These are phyloP conservation scores for Periophthalmodon schlosseri DNA, from an alignment of 2,113 vertebrate genomes.

Conservation along the genomic window DNA sequence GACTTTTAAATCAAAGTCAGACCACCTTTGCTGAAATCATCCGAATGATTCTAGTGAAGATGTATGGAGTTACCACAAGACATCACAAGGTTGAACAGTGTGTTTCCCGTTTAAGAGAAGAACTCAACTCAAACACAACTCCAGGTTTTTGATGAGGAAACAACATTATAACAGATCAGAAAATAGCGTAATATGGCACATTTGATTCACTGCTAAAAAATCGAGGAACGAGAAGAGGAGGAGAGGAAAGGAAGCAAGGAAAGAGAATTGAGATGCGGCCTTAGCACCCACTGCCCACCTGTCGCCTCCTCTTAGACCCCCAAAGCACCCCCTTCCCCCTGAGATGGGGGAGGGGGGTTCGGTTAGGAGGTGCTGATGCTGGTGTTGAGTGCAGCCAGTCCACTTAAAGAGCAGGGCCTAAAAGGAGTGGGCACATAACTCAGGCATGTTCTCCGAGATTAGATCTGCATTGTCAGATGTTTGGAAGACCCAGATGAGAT, in stretches of 20 bases:
- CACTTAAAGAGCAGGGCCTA: conserved; percentile 53
- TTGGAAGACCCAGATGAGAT: conserved; percentile 36
- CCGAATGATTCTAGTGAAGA: too few relatives aligned
- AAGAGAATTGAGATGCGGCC: conserved; percentile 7
- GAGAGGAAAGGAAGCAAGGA: not conserved
- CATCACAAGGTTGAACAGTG: too few relatives aligned
- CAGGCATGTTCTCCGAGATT: conserved; percentile 66
- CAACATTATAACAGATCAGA: too few relatives aligned
- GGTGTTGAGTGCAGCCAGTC: conserved; percentile 5
- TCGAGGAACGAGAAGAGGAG: too few relatives aligned
- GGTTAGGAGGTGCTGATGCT: not conserved
- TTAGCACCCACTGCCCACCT: conserved; percentile 56
- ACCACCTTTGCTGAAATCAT: too few relatives aligned
- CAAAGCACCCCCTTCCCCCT: conserved; percentile 11
- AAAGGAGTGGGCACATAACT: conserved; percentile 65
- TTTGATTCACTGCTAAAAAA: too few relatives aligned
- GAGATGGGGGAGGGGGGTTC: conserved; percentile 21
- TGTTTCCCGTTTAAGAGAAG: too few relatives aligned
- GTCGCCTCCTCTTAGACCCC: conserved; percentile 50
- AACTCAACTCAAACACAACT: too few relatives aligned
- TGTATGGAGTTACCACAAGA: too few relatives aligned
- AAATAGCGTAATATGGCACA: too few relatives aligned
- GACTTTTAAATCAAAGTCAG: too few relatives aligned
- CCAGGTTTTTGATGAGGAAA: too few relatives aligned
- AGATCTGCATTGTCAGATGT: conserved; percentile 71